Conservation (phyloP, 92 coral and sea anemone species). For the Chrysogorgia sp. region DNA sequence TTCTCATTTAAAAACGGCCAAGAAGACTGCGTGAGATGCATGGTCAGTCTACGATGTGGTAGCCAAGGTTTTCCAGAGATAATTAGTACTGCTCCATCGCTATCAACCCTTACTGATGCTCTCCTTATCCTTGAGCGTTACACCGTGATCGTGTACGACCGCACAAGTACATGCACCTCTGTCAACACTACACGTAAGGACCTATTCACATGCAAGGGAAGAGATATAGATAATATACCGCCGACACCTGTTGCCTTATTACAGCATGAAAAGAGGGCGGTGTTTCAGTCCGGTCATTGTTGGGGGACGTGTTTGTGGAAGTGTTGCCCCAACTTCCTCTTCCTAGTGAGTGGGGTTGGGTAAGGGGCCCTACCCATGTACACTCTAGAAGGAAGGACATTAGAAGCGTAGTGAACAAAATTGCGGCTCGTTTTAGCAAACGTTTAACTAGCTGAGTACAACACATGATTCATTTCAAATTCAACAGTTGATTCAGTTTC, state of each 20-base stretch:
- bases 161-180: constrained; percentile 50
- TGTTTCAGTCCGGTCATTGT: constrained; percentile 42
- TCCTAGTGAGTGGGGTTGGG: constrained; percentile 61
- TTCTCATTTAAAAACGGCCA: constrained; percentile 62
- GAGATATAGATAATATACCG: constrained; percentile 58
- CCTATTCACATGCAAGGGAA: constrained; percentile 67
- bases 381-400: constrained; percentile 11
- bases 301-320: constrained; percentile 49
- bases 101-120: constrained; percentile 42
- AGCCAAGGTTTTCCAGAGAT: constrained; percentile 34
- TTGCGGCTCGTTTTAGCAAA: no score
- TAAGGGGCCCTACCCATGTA: not conserved
- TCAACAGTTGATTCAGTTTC: constrained; percentile 3
- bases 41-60: constrained; percentile 56
- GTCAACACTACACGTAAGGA: constrained; percentile 63
- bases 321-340: constrained; percentile 37
- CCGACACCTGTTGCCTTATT: constrained; percentile 60
- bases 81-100: constrained; percentile 33
- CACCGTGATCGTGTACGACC: constrained; percentile 51
- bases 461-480: not conserved
- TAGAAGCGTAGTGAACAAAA: not conserved
- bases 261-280: constrained; percentile 62
- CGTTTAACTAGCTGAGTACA: no score
- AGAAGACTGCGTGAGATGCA: constrained; percentile 74
- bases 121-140: constrained; percentile 59